phyloP scores from a whole-genome alignment of 2,113 vertebrate species.

The Miniopterus natalensis region DNA sequence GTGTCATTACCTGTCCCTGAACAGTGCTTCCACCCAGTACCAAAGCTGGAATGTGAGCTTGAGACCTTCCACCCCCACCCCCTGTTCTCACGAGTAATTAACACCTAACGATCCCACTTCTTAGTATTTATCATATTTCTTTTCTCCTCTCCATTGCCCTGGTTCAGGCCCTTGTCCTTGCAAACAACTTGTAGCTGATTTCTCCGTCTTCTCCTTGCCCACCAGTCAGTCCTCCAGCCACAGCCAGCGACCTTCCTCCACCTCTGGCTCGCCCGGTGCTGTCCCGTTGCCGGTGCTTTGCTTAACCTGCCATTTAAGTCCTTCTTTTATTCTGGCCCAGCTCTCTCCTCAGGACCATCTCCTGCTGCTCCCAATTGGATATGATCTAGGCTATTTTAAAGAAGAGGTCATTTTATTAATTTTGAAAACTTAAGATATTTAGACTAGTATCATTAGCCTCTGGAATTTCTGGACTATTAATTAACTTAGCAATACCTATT shows the following conservation, averaged over 20 bases:
- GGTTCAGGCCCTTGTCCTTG: neutral
- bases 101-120: neutral
- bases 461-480: neutral
- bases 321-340: neutral
- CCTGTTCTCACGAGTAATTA: neutral
- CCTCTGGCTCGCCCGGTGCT: neutral
- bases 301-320: neutral
- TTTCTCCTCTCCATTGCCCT: neutral
- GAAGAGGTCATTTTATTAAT: neutral
- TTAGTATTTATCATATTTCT: neutral
- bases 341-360: neutral
- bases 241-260: neutral
- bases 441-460: neutral
- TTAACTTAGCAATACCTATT: neutral
- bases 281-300: neutral
- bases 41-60: neutral
- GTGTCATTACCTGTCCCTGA: neutral
- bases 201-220: neutral
- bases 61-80: neutral
- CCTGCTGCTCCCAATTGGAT: neutral
- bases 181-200: neutral
- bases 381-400: neutral
- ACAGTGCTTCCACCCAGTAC: neutral
- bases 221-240: neutral
- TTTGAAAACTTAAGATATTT: conserved; percentile 28